Percentiles rank a stretch among this genome's conserved stretches.
phyloP scores from a whole-genome alignment of 2,888 invertebrate species.

The Euphydryas editha region DNA sequence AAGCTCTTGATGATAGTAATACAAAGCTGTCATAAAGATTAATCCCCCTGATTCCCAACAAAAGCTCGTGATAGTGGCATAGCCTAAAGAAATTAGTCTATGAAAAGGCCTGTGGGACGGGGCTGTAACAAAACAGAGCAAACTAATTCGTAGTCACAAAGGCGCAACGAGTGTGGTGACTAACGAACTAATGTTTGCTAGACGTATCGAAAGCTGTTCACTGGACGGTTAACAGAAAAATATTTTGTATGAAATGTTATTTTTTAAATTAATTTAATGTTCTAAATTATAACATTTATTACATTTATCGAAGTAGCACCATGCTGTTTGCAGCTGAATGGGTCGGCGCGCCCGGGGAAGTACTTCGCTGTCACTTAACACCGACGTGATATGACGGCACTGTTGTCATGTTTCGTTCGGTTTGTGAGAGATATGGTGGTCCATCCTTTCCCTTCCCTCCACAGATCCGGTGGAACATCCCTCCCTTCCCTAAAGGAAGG shows the following conservation, averaged over 20 bases:
- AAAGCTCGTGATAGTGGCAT: background rate
- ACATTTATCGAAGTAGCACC: too few species aligned
- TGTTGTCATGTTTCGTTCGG: too few species aligned
- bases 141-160: constrained; percentile 40
- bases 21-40: background rate
- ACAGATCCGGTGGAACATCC: too few species aligned
- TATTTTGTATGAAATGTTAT: background rate
- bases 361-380: too few species aligned
- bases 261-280: background rate
- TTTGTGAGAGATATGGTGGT: too few species aligned
- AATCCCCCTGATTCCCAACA: background rate
- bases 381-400: too few species aligned
- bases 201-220: constrained; percentile 35
- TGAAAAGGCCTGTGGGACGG: constrained; percentile 2
- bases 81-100: constrained; percentile 1
- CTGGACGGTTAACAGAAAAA: constrained; percentile 25
- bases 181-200: constrained; percentile 49
- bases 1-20: background rate
- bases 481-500: too few species aligned
- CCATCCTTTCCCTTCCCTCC: too few species aligned
- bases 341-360: too few species aligned
- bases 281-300: too few species aligned
- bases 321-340: too few species aligned
- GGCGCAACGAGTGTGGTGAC: constrained; percentile 41
- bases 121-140: constrained; percentile 29